These are phyloP conservation scores for Coregonus sp. DNA, from an alignment of 2,797 vertebrate species.

Conservation along the genomic window DNA sequence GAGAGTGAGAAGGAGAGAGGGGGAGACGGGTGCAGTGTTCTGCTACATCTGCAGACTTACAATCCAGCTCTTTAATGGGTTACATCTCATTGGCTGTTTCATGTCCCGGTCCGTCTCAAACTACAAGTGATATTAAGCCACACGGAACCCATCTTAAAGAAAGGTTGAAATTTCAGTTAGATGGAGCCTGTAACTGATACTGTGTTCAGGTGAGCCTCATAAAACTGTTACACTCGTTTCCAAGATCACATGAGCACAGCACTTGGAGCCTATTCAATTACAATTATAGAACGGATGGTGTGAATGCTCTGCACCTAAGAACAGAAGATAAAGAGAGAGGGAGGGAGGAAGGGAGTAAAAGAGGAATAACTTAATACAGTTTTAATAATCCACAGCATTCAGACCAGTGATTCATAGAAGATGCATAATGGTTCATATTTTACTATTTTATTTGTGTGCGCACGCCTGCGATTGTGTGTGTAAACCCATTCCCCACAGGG, in stretches of 20 bases:
- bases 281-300: neutral
- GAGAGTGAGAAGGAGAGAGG: slow-evolving; percentile 32
- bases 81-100: slow-evolving; percentile 79
- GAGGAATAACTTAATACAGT: neutral
- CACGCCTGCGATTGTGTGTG: slow-evolving; percentile 17
- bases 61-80: slow-evolving; percentile 74
- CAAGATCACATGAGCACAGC: neutral
- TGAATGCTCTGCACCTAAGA: neutral
- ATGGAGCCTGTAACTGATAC: slow-evolving; percentile 42
- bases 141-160: slow-evolving; percentile 56
- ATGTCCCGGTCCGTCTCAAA: slow-evolving; percentile 70
- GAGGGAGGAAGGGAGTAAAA: neutral
- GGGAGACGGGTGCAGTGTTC: slow-evolving; percentile 67
- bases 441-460: neutral
- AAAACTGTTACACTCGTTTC: neutral
- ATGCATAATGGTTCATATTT: neutral
- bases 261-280: neutral
- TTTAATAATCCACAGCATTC: neutral
- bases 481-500: slow-evolving; percentile 80
- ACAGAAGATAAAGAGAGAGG: neutral
- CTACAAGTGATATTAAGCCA: slow-evolving; percentile 68
- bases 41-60: slow-evolving; percentile 74
- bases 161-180: slow-evolving; percentile 46
- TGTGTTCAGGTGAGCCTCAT: neutral
- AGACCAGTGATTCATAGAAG: neutral